Percentiles rank a stretch among this genome's conserved stretches.
Evolutionary conservation across 2,888 invertebrate genomes (phyloP).

Genomic region (Ectemnius cavifrons): DNA sequence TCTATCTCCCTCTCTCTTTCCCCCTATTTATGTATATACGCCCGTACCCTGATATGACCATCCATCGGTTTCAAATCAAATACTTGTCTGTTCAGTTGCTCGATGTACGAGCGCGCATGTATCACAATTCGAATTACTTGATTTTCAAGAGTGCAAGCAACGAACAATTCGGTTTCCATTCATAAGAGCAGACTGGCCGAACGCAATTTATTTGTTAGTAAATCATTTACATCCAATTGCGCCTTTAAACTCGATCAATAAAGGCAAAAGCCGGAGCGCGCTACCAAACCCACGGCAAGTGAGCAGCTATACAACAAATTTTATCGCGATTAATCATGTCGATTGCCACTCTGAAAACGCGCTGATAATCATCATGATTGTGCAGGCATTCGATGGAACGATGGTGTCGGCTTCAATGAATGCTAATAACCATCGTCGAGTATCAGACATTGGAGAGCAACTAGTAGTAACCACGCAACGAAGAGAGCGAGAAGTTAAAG

Average conservation of each 20-base stretch:
- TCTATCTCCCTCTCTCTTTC: background rate
- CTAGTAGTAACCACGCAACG: slow-evolving; percentile 29
- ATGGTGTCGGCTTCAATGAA: too few relatives aligned
- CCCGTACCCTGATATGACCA: background rate
- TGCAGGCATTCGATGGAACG: too few relatives aligned
- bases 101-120: slow-evolving; percentile 37
- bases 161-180: background rate
- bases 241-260: too few relatives aligned
- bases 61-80: slow-evolving; percentile 40
- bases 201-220: too few relatives aligned
- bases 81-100: slow-evolving; percentile 38
- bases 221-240: too few relatives aligned
- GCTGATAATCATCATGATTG: too few relatives aligned
- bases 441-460: slow-evolving; percentile 17
- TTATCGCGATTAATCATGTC: too few relatives aligned
- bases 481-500: slow-evolving; percentile 25
- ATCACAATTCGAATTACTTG: slow-evolving; percentile 50
- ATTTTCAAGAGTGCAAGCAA: background rate
- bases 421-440: slow-evolving; percentile 43
- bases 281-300: too few relatives aligned
- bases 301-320: too few relatives aligned
- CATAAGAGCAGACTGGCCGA: background rate
- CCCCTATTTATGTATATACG: background rate
- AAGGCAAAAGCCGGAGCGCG: too few relatives aligned
- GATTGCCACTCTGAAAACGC: too few relatives aligned